Base-by-base conservation (phyloP, 1,140 invertebrate genomes). In the Heliconius nattereri region DNA sequence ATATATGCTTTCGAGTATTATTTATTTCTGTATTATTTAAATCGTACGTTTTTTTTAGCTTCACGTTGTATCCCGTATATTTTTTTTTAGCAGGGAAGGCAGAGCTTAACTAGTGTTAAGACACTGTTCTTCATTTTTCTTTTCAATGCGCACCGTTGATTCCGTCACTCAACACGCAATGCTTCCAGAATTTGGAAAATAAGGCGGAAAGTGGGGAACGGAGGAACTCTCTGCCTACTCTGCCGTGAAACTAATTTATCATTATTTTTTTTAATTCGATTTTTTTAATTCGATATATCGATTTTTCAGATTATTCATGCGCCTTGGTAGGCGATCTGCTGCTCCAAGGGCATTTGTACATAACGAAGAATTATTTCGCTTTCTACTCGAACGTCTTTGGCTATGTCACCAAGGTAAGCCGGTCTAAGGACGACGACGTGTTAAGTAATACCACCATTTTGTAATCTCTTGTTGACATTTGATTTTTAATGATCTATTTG, bases 361-460 rank as follows among this genome's bases (percentile, higher is more conserved):
- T 99, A 85, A 98, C 98, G 60, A 97, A 97, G 89, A 98, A 98
- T 89, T 98, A 98, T 94, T 98, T 99, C 94, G 98, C 98, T 75
- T 99, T 99, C 95, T 98, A 99, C 94, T 98, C 98, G 73, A 98
- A 98, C 90, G 98, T 99, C 71, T 98, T 98, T 92, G 98, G 98
- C 79, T 98, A 98, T 93, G 97, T 98, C 76, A 98, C 98, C 85
- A 98, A 98, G 96, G 97, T 98, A 94, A 96, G 87, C 70, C 45
- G 54, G 40, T 72, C n/a, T 20, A 16, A 60, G 76, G 52, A 45
- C 13, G 40, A 45, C 70, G 20, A 54, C 5, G 26, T 37, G 29
- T 78, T 72, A n/a, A 76, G 35, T 70, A 26, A 29, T 76, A 37
- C 23, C 3, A 19, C 7, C 19, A 37, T 45, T 16, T 49, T 72